A percentile compares a stretch with the other conserved stretches of the same genome.
Conservation (phyloP, 2,888 invertebrate species). For the Endotricha flammealis region DNA sequence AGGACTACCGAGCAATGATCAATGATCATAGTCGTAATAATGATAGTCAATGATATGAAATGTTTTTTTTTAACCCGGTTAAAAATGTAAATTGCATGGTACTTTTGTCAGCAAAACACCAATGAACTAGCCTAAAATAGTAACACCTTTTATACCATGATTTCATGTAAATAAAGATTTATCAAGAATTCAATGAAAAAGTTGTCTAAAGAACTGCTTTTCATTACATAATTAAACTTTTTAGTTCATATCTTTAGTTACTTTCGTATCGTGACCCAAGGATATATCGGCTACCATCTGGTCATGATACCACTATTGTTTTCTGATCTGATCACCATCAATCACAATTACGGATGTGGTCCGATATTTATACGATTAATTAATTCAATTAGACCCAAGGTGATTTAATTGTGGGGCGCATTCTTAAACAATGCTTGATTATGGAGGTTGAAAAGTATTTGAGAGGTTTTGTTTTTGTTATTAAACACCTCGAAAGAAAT, state of each 20-base stretch:
- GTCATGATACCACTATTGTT: slow-evolving; percentile 30
- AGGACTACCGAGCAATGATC: no score
- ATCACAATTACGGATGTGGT: slow-evolving; percentile 72
- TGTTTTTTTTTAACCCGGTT: no score
- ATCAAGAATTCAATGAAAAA: no score
- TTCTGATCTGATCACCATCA: slow-evolving; percentile 41
- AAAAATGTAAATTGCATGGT: no score
- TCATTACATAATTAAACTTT: slow-evolving; percentile 1
- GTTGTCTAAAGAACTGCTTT: no score
- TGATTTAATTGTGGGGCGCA: slow-evolving; percentile 13
- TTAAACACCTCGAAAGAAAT: no score
- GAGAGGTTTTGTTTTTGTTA: not conserved
- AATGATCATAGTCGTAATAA: no score
- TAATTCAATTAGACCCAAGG: slow-evolving; percentile 61
- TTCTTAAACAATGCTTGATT: slow-evolving; percentile 1
- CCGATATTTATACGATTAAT: slow-evolving; percentile 65
- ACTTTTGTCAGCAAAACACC: no score
- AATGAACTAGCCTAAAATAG: no score
- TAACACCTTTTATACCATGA: no score
- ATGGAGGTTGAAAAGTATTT: not conserved
- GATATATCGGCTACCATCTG: slow-evolving; percentile 48
- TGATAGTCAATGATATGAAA: no score
- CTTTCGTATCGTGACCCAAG: slow-evolving; percentile 54
- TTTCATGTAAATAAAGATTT: no score
- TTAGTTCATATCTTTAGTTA: slow-evolving; percentile 26